Conservation (phyloP, 2,888 invertebrate species). For the Crematogaster levior region DNA sequence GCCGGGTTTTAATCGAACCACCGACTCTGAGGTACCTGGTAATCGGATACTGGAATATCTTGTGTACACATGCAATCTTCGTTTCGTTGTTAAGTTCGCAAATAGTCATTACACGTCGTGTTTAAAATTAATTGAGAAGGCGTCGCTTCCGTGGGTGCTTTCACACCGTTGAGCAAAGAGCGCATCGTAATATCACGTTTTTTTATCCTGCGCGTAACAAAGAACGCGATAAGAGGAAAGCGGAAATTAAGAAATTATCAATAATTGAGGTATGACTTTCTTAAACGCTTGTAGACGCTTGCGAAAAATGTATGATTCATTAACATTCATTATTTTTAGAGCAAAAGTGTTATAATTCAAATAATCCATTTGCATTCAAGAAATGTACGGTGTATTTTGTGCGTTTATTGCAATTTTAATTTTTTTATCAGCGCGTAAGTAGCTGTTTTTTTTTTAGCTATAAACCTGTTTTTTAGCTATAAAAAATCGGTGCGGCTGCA, state of each 20-base stretch:
- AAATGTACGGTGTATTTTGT: background rate
- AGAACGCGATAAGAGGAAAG: background rate
- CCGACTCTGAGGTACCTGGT: constrained; percentile 41
- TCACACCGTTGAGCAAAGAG: background rate
- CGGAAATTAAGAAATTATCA: background rate
- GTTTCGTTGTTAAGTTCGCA: constrained; percentile 31
- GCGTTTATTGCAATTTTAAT: background rate
- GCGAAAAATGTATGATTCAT: background rate
- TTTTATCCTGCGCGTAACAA: background rate
- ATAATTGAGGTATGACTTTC: background rate
- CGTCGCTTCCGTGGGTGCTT: background rate
- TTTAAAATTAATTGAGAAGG: constrained; percentile 63
- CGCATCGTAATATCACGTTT: constrained; percentile 9
- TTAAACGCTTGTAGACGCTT: background rate
- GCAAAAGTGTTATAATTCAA: background rate
- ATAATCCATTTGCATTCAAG: background rate
- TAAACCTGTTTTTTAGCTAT: background rate
- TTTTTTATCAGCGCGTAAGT: background rate
- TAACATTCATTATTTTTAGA: background rate
- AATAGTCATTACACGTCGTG: constrained; percentile 50
- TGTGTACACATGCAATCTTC: constrained; percentile 15
- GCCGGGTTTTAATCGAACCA: constrained; percentile 67
- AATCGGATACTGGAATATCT: constrained; percentile 14
- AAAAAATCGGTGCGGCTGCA: background rate
- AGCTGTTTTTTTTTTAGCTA: too few relatives aligned